Base-by-base conservation (phyloP, 2,797 vertebrate genomes). In the Rhodeus uyekii region DNA sequence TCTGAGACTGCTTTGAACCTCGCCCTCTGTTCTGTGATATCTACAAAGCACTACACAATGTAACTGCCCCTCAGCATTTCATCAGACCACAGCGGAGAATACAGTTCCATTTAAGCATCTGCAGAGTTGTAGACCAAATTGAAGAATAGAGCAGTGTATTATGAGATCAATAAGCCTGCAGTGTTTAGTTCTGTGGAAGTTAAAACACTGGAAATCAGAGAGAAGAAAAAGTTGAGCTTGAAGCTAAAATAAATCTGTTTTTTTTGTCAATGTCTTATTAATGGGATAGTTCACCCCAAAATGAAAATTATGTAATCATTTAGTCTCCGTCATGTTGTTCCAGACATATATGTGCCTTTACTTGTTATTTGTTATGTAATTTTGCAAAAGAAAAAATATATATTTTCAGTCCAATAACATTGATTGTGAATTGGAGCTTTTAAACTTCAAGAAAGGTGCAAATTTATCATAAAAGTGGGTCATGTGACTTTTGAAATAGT, bases 81-180 rank as follows among this genome's bases (percentile, higher is more conserved):
- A 68, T 61, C 64, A 76, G 32, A 38, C 55, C 24, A 24, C 65
- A 55, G 13, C 16, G 8, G 67, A 34, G 71, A 76, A 39, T 79
- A 65, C 16, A 60, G 12, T 61, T 72, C 22, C 22, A 42, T 81
- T 84, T 84, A 55, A 74, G 64, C 75, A 42, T 71, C 32, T 80
- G 67, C 27, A 24, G 53, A 72, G 48, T 22, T 46, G 53, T 61
- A 71, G 67, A 61, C 55, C 32, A 73, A 80, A 73, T 27, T 73
- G 68, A 22, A 63, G 32, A 38, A 48, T n/a, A 72, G 39, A 58
- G n/a, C 16, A 63, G 55, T 36, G 16, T 84, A 76, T 69, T 82
- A 32, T 80, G 32, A 65, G 73, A 38, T 75, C 63, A 76, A 29
- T 61, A 44, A 60, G 36, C 32, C 76, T 65, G 34, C 39, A 55